Evolutionary conservation across 2,888 invertebrate species (phyloP), one percentile per base, ranked within the genome.

Genomic region (Trissolcus japonicus): DNA sequence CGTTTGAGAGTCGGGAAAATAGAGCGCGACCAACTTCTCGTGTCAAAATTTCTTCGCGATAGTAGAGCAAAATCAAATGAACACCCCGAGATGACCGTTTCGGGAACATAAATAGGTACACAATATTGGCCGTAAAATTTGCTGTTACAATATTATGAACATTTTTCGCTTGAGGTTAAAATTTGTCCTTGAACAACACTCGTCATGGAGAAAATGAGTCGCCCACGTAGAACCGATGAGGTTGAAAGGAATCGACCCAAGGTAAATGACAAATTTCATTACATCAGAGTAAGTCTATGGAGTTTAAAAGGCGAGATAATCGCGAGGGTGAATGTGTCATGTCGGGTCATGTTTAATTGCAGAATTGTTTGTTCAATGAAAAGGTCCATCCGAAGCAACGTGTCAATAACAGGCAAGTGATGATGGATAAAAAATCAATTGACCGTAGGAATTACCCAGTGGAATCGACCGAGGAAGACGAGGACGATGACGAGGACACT

Each of bases 401-500:
- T 21, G 35, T 16, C 35, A 59, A 29, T 40, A 71, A 25, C 17
- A 61, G 17, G 35, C 74, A 17, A 55, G 53, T 16, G 17, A 4
- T 41, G 14, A 50, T n/a, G 14, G 25, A 61, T 13, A 69, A 59
- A 71, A 46, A 13, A 40, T 25, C 13, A 56, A 57, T 40, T 17
- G 66, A 67, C 13, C 53, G 43, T 19, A 71, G 46, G 11, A 50
- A 57, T 43, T 54, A 62, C 41, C 13, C 9, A 6, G 4, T 43
- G 13, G 67, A 66, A 29, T 63, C 25, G 7, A 48, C 63, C 6
- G 71, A 25, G 25, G 25, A 57, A 9, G 79, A 81, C 63, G 82
- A 83, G 14, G 78, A 80, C 11, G 80, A 81, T 4, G 78, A 76
- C 1, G 78, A 80, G n/a, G 82, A 81, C 2, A 78, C 57, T 14